Percentiles rank a stretch among this genome's conserved stretches.
phyloP scores from a whole-genome alignment of 2,888 invertebrate genomes.

The Nephrotoma appendiculata region DNA sequence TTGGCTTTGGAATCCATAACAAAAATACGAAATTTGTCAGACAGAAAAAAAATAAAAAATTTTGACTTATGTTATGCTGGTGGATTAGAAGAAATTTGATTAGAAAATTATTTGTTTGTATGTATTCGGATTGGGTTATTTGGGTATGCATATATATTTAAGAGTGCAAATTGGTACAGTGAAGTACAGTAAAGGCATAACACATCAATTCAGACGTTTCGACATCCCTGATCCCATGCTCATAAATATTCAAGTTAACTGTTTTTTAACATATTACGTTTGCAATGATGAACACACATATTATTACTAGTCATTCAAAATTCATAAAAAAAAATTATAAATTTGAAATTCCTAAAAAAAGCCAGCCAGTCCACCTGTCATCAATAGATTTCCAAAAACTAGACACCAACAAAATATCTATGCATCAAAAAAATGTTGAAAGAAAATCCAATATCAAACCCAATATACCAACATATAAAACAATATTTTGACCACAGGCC shows the following conservation, averaged over 20 bases:
- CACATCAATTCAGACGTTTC: not conserved
- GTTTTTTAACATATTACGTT: not conserved
- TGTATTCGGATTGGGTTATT: not conserved
- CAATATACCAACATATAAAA: not conserved
- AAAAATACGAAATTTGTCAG: not conserved
- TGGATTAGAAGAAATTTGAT: not conserved
- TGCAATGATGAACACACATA: not conserved
- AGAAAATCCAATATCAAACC: not conserved
- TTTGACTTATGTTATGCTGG: not conserved
- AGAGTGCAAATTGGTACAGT: not conserved
- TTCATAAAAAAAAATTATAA: not conserved
- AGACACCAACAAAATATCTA: not conserved
- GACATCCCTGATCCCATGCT: not conserved
- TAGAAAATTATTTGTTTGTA: not conserved
- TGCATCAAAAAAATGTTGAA: not conserved
- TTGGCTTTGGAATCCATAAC: not conserved
- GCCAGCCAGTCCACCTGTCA: not conserved
- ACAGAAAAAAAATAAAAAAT: not conserved
- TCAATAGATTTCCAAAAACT: not conserved
- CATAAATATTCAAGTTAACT: not conserved
- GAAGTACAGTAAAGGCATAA: not conserved
- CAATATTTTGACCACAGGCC: not conserved
- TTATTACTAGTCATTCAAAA: not conserved
- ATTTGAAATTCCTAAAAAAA: not conserved
- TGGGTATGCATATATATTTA: not conserved